Conservation (phyloP, 2,797 vertebrate genomes). For the Leptatherina wallacei region DNA sequence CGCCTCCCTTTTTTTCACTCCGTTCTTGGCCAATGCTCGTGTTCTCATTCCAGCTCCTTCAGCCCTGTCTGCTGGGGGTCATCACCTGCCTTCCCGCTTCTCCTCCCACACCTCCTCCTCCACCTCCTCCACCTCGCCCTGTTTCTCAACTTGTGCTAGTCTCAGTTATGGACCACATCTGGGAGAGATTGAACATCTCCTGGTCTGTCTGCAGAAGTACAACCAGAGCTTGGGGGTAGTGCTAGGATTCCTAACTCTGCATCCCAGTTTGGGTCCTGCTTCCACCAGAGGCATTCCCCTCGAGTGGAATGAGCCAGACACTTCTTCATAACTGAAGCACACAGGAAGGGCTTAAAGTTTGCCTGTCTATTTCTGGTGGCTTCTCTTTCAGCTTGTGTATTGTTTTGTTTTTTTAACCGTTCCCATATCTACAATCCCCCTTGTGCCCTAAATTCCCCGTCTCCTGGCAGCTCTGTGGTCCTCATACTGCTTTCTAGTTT, state of each 20-base stretch:
- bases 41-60: conserved; percentile 79
- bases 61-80: conserved; percentile 83
- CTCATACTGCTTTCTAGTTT: conserved; percentile 31
- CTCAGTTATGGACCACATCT: conserved; percentile 81
- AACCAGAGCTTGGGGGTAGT: conserved; percentile 25
- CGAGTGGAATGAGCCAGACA: conserved; percentile 17
- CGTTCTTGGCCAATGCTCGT: conserved; percentile 62
- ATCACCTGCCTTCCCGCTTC: conserved; percentile 6
- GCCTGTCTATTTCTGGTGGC: conserved; percentile 57
- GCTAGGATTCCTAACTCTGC: conserved; percentile 16
- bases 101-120: neutral
- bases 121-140: conserved; percentile 37
- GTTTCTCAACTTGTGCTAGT: conserved; percentile 64
- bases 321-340: conserved; percentile 20
- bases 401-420: neutral
- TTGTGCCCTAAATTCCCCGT: conserved; percentile 27
- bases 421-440: conserved; percentile 37
- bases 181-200: conserved; percentile 77
- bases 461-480: conserved; percentile 2
- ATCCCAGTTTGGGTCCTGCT: conserved; percentile 8
- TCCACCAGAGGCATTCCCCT: conserved; percentile 28
- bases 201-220: conserved; percentile 35
- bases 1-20: conserved; percentile 34
- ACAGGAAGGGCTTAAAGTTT: conserved; percentile 27
- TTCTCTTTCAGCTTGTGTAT: conserved; percentile 40